These are phyloP conservation scores for Meteorus cinctellus DNA, from an alignment of 2,888 invertebrate genomes.

Conservation along the genomic window DNA sequence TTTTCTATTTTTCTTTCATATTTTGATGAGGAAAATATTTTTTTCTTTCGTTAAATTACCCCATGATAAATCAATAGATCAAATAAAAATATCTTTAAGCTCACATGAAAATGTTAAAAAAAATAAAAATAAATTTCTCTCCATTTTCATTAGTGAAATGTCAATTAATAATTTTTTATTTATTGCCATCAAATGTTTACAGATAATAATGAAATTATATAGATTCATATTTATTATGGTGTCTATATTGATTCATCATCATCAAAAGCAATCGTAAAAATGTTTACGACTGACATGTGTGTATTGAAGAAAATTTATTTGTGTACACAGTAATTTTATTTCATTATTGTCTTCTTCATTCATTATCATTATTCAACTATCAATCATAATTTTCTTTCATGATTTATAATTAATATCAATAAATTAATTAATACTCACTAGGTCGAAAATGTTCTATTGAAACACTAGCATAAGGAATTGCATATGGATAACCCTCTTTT, in stretches of 20 bases:
- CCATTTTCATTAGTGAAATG: neutral
- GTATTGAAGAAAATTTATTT: neutral
- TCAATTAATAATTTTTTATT: neutral
- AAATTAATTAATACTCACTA: conserved; percentile 74
- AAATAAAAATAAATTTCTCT: no score
- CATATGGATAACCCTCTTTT: conserved; percentile 94
- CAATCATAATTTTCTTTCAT: neutral
- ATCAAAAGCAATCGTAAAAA: conserved; percentile 5
- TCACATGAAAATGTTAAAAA: no score
- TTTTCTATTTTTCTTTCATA: no score
- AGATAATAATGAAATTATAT: neutral
- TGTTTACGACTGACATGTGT: conserved; percentile 10
- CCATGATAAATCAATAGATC: no score
- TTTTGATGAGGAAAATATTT: no score
- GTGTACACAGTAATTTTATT: neutral
- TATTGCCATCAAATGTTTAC: conserved; percentile 11
- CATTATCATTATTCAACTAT: neutral
- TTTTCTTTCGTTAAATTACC: no score
- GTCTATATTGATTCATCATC: conserved; percentile 21
- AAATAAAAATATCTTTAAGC: no score
- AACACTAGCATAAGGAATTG: conserved; percentile 93
- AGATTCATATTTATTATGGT: neutral
- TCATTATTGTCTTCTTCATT: neutral
- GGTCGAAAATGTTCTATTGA: conserved; percentile 92
- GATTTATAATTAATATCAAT: neutral